phyloP scores from a whole-genome alignment of 2,888 invertebrate genomes.

The Hipparchia semele region DNA sequence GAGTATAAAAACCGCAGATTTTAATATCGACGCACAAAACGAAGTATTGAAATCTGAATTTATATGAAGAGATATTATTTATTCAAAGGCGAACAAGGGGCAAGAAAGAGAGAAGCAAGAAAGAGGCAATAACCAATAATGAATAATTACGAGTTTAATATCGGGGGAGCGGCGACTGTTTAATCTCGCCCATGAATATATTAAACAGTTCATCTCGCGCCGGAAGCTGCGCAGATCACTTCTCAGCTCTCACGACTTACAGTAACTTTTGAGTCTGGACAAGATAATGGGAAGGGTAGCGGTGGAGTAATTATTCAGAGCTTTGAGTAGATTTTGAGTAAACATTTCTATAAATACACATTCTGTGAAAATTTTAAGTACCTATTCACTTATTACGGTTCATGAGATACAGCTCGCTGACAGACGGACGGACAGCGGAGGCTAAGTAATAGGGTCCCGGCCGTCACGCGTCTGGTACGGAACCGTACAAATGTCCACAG shows the following conservation, averaged over 20 bases:
- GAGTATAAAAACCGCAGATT: slow-evolving; percentile 2
- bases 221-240: background rate
- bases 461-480: too few relatives aligned
- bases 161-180: slow-evolving; percentile 28
- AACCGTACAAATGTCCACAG: too few relatives aligned
- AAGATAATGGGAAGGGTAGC: background rate
- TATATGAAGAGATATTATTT: slow-evolving; percentile 8
- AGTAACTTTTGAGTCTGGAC: background rate
- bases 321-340: too few relatives aligned
- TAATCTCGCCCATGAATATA: slow-evolving; percentile 39
- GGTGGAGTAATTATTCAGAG: background rate
- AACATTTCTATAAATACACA: too few relatives aligned
- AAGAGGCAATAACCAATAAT: slow-evolving; percentile 26
- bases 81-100: slow-evolving; percentile 4
- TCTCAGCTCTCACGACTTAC: background rate
- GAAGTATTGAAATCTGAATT: slow-evolving; percentile 5
- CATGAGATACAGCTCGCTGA: too few relatives aligned
- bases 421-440: too few relatives aligned
- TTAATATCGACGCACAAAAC: slow-evolving; percentile 11
- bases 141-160: slow-evolving; percentile 36
- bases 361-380: too few relatives aligned
- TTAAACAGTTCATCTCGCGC: slow-evolving; percentile 25
- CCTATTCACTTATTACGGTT: too few relatives aligned
- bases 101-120: slow-evolving; percentile 11
- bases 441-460: too few relatives aligned